Conservation (phyloP, 2,888 invertebrate genomes). For the Eustalomyia histrio region DNA sequence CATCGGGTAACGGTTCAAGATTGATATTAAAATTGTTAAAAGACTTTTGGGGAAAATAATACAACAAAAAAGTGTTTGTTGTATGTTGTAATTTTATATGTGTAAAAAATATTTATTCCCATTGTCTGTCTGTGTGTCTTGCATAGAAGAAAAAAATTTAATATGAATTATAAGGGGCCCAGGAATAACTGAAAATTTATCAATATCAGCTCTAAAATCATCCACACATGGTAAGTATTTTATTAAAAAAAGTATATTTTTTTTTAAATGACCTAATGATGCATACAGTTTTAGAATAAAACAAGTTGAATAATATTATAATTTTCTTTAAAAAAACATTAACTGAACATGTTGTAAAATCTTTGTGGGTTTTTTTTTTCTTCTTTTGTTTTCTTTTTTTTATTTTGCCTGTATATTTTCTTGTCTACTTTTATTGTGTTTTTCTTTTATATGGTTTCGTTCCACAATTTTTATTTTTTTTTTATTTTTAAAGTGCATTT, state of each 20-base stretch:
- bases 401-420: conserved; percentile 13
- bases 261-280: background rate
- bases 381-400: conserved; percentile 9
- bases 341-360: background rate
- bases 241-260: background rate
- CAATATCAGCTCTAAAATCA: background rate
- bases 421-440: conserved; percentile 35
- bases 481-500: conserved; percentile 45
- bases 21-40: conserved; percentile 17
- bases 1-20: conserved; percentile 31
- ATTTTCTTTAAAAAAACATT: conserved; percentile 21
- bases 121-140: conserved; percentile 31
- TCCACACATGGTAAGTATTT: conserved; percentile 57
- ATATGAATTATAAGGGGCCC: conserved; percentile 44
- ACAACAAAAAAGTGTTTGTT: conserved; percentile 39
- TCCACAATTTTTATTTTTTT: conserved; percentile 22
- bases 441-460: conserved; percentile 62
- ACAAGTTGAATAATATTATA: background rate
- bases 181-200: conserved; percentile 54
- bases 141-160: conserved; percentile 16
- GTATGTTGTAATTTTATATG: conserved; percentile 54
- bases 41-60: conserved; percentile 25
- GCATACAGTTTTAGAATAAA: background rate
- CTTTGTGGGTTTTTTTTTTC: conserved; percentile 16
- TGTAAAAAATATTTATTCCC: conserved; percentile 4